Base-by-base conservation (phyloP, 2,113 vertebrate species). In the Budorcas taxicolor region DNA sequence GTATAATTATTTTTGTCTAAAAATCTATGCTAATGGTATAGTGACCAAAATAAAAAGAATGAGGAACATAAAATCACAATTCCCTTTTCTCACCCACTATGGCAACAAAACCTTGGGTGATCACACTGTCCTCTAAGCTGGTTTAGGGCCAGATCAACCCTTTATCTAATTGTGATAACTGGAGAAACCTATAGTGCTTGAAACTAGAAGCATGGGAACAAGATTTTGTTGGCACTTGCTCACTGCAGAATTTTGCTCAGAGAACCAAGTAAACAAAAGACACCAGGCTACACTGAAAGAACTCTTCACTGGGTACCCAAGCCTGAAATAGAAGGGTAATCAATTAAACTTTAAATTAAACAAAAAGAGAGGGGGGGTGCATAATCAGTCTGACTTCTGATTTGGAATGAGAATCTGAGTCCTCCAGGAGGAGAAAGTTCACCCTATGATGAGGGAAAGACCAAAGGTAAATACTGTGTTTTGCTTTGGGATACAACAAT, bases 1-100 rank as follows among this genome's bases (percentile, higher is more conserved):
- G 62, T 50, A 40, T 31, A 88, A 81, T 82, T 83, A 86, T 47
- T 92, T 92, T 94, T 53, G 62, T 64, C 67, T 58, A 57, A 58
- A 94, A 91, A 33, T 9, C 19, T 76, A 43, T 64, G 53, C 7
- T 53, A 62, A 86, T 17, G 6, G 1, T 40, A 12, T 36, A 71
- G 90, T 16, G 31, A 21, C 45, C 45, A 36, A 92, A 94, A 87
- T 47, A 60, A 58, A 57, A 74, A 60, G 3, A 86, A 62, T 5
- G 45, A 78, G 5, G 12, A 53, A 52, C 4, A 8, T 40, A 95
- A 29, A 91, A 87, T 78, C 9, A 36, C 25, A 43, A 1, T 95
- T 45, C 3, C 1, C 3, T 86, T 64, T 76, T 86, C 21, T 94
- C 6, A 57, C 2, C 0, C 10, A 15, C 53, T 74, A 23, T 45